Evolutionary conservation across 2,888 invertebrate species (phyloP).

Genomic region (Piscicola geometra): DNA sequence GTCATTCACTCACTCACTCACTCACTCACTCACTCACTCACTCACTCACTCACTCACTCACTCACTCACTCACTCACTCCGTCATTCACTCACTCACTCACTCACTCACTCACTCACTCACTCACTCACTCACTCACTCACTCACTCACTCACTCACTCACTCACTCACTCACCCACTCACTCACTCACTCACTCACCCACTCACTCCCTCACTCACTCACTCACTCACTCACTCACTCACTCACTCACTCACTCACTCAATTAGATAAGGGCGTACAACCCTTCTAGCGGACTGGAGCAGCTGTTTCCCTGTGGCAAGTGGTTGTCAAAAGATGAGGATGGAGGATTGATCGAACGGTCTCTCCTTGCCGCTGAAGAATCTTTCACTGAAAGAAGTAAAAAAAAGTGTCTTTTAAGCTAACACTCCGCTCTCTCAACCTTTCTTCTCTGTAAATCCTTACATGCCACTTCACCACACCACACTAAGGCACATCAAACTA

Average conservation of each 20-base stretch:
- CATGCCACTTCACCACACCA: no score
- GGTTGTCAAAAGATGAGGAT: slow-evolving; percentile 55
- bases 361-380: not conserved
- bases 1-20: no score
- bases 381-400: slow-evolving; percentile 19
- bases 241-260: not conserved
- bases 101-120: no score
- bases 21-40: not conserved
- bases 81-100: no score
- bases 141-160: no score
- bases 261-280: slow-evolving; percentile 43
- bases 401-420: not conserved
- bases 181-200: no score
- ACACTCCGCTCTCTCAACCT: not conserved
- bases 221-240: not conserved
- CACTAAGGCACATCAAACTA: no score
- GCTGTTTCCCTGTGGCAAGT: slow-evolving; percentile 53
- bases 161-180: no score
- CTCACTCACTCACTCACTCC: no score
- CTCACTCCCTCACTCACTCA: no score
- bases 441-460: no score
- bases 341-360: slow-evolving; percentile 53
- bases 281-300: slow-evolving; percentile 3
- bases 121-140: no score
- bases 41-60: not conserved